Evolutionary conservation across 2,888 invertebrate species (phyloP).

Genomic region (Apamea sordens): DNA sequence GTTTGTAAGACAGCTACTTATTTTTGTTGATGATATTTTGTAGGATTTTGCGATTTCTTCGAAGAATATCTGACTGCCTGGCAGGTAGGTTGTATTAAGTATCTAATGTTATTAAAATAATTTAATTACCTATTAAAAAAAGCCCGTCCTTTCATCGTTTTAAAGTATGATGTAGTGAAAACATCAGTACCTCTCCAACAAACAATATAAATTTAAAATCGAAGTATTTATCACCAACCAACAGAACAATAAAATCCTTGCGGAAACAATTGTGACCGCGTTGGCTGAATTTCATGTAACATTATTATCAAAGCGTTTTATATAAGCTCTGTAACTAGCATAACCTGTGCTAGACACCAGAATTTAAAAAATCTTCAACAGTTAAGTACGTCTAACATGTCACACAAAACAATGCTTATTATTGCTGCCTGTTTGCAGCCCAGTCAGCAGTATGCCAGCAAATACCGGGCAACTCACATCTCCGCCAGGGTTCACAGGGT

Average conservation of each 20-base stretch:
- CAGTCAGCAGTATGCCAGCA: too few relatives aligned
- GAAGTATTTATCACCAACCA: neutral
- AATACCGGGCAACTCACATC: too few relatives aligned
- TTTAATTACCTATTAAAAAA: too few relatives aligned
- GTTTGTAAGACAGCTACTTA: neutral
- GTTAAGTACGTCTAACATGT: neutral
- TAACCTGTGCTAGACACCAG: neutral
- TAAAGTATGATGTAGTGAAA: neutral
- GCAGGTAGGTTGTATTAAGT: neutral
- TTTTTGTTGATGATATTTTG: neutral
- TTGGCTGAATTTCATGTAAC: neutral
- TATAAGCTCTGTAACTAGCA: neutral
- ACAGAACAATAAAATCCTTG: neutral
- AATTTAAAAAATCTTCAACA: neutral
- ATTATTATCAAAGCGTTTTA: neutral
- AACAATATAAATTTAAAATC: neutral
- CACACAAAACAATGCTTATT: neutral
- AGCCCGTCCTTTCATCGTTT: neutral
- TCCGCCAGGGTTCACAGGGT: too few relatives aligned
- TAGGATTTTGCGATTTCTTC: neutral
- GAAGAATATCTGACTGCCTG: neutral
- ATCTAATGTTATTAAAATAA: neutral
- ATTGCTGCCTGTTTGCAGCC: neutral
- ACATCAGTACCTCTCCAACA: neutral
- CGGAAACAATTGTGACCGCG: neutral